Evolutionary conservation across 2,797 vertebrate species (phyloP).

Genomic region (Oryzias dopingdopingensis): DNA sequence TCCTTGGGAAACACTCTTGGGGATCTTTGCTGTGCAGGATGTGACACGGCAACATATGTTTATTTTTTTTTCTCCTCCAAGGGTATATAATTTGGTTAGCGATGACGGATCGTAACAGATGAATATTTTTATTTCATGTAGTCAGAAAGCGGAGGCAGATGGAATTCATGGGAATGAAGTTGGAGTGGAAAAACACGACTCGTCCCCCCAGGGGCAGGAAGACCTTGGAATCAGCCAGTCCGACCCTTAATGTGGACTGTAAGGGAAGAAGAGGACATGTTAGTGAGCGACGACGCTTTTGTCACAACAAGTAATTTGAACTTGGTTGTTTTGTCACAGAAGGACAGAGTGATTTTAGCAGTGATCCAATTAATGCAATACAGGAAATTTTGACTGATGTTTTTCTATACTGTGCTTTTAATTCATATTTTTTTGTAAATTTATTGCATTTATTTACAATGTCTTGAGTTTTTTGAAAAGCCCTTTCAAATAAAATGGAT

Average conservation of each 20-base stretch:
- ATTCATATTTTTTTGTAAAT: too few species aligned
- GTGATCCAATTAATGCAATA: neutral
- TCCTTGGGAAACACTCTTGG: slow-evolving; percentile 51
- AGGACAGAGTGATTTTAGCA: slow-evolving; percentile 4
- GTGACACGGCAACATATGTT: neutral
- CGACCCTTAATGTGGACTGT: slow-evolving; percentile 10
- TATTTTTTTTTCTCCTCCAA: neutral
- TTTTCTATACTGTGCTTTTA: too few species aligned
- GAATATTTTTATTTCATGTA: neutral
- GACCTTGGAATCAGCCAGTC: slow-evolving; percentile 3
- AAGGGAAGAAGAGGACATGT: slow-evolving; percentile 20
- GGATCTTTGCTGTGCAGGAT: slow-evolving; percentile 13
- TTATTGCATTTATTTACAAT: too few species aligned
- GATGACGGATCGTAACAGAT: neutral
- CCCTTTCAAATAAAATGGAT: too few species aligned
- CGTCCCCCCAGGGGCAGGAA: neutral
- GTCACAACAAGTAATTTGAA: slow-evolving; percentile 22
- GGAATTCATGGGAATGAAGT: neutral
- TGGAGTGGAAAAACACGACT: slow-evolving; percentile 8
- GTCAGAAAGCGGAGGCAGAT: neutral
- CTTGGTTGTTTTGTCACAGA: slow-evolving; percentile 22
- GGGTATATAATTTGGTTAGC: neutral
- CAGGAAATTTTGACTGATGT: too few species aligned
- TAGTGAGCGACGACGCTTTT: slow-evolving; percentile 11
- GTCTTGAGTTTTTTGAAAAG: too few species aligned